Percentiles rank a stretch among this genome's conserved stretches.
Conservation (phyloP, 2,888 invertebrate genomes). For the Idaea biselata region DNA sequence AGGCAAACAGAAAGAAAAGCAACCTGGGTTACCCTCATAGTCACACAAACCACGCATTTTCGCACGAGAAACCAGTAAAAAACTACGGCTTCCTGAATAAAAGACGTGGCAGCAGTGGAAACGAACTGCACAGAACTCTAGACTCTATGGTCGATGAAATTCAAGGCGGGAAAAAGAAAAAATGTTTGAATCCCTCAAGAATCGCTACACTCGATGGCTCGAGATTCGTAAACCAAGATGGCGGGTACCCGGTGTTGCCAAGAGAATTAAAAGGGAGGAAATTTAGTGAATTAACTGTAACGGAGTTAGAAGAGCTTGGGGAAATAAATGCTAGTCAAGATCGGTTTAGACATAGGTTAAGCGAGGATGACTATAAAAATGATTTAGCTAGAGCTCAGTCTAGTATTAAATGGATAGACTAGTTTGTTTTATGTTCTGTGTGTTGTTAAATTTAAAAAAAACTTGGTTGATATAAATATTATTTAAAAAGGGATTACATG, state of each 20-base stretch:
- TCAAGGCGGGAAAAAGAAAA: slow-evolving; percentile 37
- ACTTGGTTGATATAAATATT: neutral
- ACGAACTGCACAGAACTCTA: slow-evolving; percentile 57
- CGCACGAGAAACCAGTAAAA: slow-evolving; percentile 35
- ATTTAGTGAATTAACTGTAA: slow-evolving; percentile 55
- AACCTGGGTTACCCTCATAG: slow-evolving; percentile 37
- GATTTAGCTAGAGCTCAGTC: slow-evolving; percentile 45
- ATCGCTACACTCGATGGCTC: neutral
- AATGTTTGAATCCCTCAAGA: slow-evolving; percentile 3
- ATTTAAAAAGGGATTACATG: no score
- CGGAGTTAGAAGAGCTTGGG: slow-evolving; percentile 57
- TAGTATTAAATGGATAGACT: slow-evolving; percentile 61
- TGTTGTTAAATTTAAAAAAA: neutral
- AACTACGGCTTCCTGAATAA: slow-evolving; percentile 61
- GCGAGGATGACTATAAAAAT: slow-evolving; percentile 56
- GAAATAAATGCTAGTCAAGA: slow-evolving; percentile 60
- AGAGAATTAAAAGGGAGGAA: slow-evolving; percentile 56
- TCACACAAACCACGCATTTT: slow-evolving; percentile 56
- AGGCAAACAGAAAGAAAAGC: slow-evolving; percentile 43
- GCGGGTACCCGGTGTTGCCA: slow-evolving; percentile 32
- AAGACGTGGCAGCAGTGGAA: slow-evolving; percentile 55
- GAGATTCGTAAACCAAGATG: slow-evolving; percentile 4
- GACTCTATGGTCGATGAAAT: slow-evolving; percentile 61
- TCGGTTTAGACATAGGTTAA: slow-evolving; percentile 59
- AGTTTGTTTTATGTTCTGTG: no score